A percentile compares a stretch with the other conserved stretches of the same genome.
Evolutionary conservation across 2,888 invertebrate genomes (phyloP).

Genomic region (Callyntrura sp.): DNA sequence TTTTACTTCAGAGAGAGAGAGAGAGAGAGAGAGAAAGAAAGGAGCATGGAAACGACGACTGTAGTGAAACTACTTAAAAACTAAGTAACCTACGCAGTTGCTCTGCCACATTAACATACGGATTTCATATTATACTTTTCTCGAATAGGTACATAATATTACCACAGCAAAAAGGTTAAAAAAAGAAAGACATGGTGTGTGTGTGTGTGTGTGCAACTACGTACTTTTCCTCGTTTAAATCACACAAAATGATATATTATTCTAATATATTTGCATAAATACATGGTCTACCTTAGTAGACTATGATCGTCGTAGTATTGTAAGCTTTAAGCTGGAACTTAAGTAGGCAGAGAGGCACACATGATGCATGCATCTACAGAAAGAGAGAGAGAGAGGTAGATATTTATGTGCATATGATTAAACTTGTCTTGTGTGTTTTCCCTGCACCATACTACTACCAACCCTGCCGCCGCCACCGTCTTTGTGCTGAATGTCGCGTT

Average conservation of each 20-base stretch:
- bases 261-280: conserved; percentile 48
- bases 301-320: neutral
- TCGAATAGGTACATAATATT: conserved; percentile 23
- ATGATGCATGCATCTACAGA: neutral
- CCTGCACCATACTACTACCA: neutral
- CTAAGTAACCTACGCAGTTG: conserved; percentile 28
- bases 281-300: neutral
- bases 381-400: neutral
- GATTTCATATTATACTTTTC: conserved; percentile 35
- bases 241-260: conserved; percentile 51
- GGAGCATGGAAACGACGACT: neutral
- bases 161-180: neutral
- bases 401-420: conserved; percentile 54
- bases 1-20: neutral
- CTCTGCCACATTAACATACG: conserved; percentile 48
- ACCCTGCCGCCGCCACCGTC: neutral
- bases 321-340: neutral
- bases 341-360: neutral
- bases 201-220: neutral
- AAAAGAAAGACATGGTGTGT: neutral
- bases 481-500: neutral
- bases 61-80: conserved; percentile 30
- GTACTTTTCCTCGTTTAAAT: conserved; percentile 2
- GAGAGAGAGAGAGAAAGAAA: neutral
- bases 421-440: conserved; percentile 32